A percentile compares a stretch with the other conserved stretches of the same genome.
phyloP scores from a whole-genome alignment of 53 echinoderm and acorn worm species.

The Echinometra lucunter region DNA sequence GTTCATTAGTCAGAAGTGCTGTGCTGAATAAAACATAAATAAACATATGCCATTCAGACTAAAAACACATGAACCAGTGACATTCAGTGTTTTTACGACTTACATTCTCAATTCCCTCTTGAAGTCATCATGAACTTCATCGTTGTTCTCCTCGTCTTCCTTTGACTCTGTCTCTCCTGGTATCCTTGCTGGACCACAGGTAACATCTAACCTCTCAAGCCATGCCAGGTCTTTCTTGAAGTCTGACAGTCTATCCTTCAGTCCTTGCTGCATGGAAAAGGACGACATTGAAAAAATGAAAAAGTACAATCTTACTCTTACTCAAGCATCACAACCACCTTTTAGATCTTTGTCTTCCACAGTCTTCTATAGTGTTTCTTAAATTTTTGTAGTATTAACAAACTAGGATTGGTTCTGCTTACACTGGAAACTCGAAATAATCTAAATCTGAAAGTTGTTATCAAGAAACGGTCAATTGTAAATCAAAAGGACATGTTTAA shows the following conservation, averaged over 20 bases:
- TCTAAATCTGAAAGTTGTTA: no score
- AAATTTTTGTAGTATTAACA: no score
- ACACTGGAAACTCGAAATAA: no score
- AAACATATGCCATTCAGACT: no score
- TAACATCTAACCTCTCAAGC: slow-evolving; percentile 90
- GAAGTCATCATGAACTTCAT: slow-evolving; percentile 89
- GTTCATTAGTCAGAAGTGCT: not conserved
- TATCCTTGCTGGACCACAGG: slow-evolving; percentile 61
- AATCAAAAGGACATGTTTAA: no score
- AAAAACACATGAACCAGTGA: not conserved
- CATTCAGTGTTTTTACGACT: slow-evolving; percentile 26
- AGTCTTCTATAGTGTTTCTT: no score
- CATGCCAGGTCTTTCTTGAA: slow-evolving; percentile 79
- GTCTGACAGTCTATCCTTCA: slow-evolving; percentile 77
- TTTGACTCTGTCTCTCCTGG: slow-evolving; percentile 56
- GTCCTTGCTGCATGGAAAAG: slow-evolving; percentile 68
- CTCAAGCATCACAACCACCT: no score
- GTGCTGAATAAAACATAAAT: not conserved
- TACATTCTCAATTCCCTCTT: slow-evolving; percentile 94
- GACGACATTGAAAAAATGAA: not conserved
- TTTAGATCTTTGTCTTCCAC: no score
- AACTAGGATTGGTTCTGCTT: no score
- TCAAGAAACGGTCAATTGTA: no score
- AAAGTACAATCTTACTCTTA: not conserved
- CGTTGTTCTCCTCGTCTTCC: slow-evolving; percentile 29